Conservation (phyloP, 1,140 invertebrate species). For the Brachionus plicatilis region DNA sequence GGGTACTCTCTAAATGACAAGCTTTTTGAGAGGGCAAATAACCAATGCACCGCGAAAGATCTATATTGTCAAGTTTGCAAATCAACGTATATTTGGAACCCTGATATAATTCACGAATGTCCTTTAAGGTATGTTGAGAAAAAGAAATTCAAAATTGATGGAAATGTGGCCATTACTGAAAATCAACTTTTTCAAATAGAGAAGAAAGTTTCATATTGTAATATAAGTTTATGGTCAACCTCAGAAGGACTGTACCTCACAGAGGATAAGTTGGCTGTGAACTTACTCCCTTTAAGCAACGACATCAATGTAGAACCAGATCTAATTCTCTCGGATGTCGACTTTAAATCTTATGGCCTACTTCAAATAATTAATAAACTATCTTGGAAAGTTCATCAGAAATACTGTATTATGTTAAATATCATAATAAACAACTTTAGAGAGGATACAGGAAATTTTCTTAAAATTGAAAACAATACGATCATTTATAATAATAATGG, state of each 20-base stretch:
- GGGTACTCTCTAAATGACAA: neutral
- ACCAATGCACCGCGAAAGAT: neutral
- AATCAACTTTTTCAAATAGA: slow-evolving; percentile 14
- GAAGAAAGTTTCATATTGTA: neutral
- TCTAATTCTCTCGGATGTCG: neutral
- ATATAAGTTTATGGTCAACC: neutral
- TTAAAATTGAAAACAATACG: too few relatives aligned
- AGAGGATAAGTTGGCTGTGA: neutral
- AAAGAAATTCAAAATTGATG: neutral
- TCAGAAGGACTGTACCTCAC: neutral
- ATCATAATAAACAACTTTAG: too few relatives aligned
- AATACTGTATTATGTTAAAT: too few relatives aligned
- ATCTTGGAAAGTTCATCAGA: too few relatives aligned
- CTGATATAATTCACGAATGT: slow-evolving; percentile 2
- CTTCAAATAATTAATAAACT: slow-evolving; percentile 14
- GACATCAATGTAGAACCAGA: neutral
- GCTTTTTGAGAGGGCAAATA: neutral
- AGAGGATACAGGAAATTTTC: too few relatives aligned
- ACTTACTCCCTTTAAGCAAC: neutral
- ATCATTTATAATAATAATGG: too few relatives aligned
- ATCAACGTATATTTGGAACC: neutral
- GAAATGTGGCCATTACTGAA: neutral
- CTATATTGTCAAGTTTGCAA: neutral
- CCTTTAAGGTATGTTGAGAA: neutral
- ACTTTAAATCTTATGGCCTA: neutral